phyloP scores from a whole-genome alignment of 2,888 invertebrate species.

The Aspidiotus destructor region DNA sequence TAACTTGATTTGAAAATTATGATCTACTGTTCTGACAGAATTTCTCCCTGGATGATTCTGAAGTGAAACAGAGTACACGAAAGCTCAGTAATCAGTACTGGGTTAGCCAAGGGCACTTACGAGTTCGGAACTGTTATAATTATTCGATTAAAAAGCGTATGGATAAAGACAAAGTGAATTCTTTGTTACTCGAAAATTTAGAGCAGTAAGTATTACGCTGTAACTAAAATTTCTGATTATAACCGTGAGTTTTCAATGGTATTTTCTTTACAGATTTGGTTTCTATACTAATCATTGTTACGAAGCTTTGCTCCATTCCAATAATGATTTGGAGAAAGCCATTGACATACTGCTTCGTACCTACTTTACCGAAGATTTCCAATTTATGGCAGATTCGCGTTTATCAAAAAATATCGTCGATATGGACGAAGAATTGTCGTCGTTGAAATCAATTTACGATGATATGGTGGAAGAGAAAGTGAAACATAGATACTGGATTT shows the following conservation, averaged over 20 bases:
- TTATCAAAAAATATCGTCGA: not conserved
- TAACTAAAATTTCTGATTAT: not conserved
- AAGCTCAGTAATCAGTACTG: conserved; percentile 62
- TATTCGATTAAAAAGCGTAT: conserved; percentile 11
- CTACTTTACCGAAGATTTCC: conserved; percentile 12
- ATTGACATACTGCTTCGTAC: conserved; percentile 1
- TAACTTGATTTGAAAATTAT: too few species aligned
- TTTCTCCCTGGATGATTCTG: conserved; percentile 45
- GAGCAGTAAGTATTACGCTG: conserved; percentile 5
- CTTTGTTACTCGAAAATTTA: conserved; percentile 17
- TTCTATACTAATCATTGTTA: conserved; percentile 63
- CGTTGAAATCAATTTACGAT: conserved; percentile 23
- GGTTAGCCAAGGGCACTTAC: conserved; percentile 64
- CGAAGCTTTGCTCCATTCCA: conserved; percentile 48
- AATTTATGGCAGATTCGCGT: not conserved
- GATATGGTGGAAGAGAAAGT: conserved; percentile 13
- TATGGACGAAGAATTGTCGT: conserved; percentile 18
- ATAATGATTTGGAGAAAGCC: conserved; percentile 18
- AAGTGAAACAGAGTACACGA: conserved; percentile 48
- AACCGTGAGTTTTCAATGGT: not conserved
- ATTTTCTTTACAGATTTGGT: conserved; percentile 52
- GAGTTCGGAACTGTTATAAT: conserved; percentile 44
- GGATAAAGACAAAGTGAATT: conserved; percentile 9
- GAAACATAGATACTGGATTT: conserved; percentile 21
- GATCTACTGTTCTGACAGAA: conserved; percentile 40